Percentiles rank a stretch among this genome's conserved stretches.
These are phyloP conservation scores for Ciona savignyi DNA, from an alignment of 23 tunicate genomes.

Conservation along the genomic window DNA sequence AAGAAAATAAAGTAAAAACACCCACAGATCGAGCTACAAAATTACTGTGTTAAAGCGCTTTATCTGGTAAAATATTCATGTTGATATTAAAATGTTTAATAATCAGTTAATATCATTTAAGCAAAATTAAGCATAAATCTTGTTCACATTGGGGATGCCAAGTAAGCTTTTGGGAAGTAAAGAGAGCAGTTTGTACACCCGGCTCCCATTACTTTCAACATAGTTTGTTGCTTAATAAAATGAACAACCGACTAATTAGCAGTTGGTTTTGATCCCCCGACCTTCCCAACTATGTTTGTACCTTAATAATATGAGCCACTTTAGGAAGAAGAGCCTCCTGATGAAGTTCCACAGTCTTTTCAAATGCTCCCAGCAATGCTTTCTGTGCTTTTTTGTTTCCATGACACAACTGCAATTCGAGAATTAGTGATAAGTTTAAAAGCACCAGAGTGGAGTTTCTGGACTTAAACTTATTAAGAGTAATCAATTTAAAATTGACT, in stretches of 20 bases:
- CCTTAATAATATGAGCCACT: conserved; percentile 80
- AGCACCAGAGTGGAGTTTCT: too few relatives aligned
- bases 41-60: too few relatives aligned
- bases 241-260: neutral
- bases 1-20: neutral
- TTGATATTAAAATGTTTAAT: too few relatives aligned
- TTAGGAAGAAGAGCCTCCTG: conserved; percentile 54
- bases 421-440: too few relatives aligned
- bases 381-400: conserved; percentile 84
- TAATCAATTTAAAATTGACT: too few relatives aligned
- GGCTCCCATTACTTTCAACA: neutral
- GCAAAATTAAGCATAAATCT: too few relatives aligned
- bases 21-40: neutral
- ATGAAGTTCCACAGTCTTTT: conserved; percentile 82
- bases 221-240: neutral
- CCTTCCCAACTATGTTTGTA: neutral
- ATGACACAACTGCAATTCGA: conserved; percentile 63
- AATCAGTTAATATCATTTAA: too few relatives aligned
- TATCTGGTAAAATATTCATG: too few relatives aligned
- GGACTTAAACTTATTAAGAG: too few relatives aligned
- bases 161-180: too few relatives aligned
- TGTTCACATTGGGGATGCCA: too few relatives aligned
- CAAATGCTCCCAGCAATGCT: conserved; percentile 84
- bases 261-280: neutral
- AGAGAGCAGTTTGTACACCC: too few relatives aligned